A percentile compares a stretch with the other conserved stretches of the same genome.
phyloP scores from a whole-genome alignment of 2,113 vertebrate species.

The Sterna hirundo region DNA sequence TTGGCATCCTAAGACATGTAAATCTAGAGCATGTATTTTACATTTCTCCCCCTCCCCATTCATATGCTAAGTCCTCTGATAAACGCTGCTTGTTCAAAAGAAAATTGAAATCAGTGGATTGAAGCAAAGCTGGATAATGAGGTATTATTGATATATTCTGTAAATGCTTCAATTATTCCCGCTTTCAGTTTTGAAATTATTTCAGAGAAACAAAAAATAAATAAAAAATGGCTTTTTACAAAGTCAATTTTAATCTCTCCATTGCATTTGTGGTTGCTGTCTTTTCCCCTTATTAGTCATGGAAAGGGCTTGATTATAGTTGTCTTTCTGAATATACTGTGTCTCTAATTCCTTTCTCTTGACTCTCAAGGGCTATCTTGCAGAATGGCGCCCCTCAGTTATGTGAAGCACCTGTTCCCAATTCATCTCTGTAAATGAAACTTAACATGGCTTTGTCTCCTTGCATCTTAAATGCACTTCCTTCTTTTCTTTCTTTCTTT shows the following conservation, averaged over 20 bases:
- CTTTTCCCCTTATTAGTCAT: conserved; percentile 61
- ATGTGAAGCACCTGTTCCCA: conserved; percentile 69
- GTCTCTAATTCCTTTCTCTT: conserved; percentile 58
- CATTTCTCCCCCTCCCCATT: conserved; percentile 67
- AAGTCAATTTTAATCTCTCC: conserved; percentile 74
- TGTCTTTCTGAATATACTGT: conserved; percentile 62
- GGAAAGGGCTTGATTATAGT: conserved; percentile 71
- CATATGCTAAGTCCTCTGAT: conserved; percentile 79
- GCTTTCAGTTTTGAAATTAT: conserved; percentile 72
- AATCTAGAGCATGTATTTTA: conserved; percentile 71
- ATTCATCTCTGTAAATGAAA: conserved; percentile 68
- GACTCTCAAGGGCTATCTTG: conserved; percentile 47
- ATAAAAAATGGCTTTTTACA: conserved; percentile 65
- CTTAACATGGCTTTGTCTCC: conserved; percentile 53
- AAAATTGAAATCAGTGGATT: conserved; percentile 79
- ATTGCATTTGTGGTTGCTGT: conserved; percentile 65
- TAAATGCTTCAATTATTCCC: conserved; percentile 79
- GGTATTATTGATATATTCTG: conserved; percentile 77
- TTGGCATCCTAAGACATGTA: conserved; percentile 74
- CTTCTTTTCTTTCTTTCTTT: background rate
- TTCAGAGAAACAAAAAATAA: conserved; percentile 62
- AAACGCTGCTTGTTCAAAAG: conserved; percentile 74
- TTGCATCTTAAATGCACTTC: conserved; percentile 34
- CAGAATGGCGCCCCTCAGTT: conserved; percentile 19
- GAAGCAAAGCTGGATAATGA: conserved; percentile 75